Evolutionary conservation across 2,113 vertebrate species (phyloP).

Genomic region (Notechis scutatus): DNA sequence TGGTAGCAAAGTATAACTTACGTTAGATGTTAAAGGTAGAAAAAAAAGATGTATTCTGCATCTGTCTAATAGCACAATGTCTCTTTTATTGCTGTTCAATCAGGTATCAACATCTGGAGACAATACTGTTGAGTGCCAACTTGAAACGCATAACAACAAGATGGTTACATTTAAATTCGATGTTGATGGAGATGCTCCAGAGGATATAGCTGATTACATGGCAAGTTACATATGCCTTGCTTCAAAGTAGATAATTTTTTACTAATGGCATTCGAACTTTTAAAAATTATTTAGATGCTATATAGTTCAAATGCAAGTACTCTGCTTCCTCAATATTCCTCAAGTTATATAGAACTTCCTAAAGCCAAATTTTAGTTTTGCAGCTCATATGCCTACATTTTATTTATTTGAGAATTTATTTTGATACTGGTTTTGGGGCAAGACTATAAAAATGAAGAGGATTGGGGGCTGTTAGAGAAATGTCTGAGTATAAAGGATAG

Average conservation of each 20-base stretch:
- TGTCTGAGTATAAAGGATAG: background rate
- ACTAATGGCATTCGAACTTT: background rate
- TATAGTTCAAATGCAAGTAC: background rate
- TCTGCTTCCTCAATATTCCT: background rate
- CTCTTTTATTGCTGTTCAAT: background rate
- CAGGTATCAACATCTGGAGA: constrained; percentile 86
- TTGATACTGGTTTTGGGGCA: background rate
- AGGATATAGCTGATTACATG: constrained; percentile 92
- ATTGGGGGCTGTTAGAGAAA: background rate
- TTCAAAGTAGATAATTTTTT: background rate
- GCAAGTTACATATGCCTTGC: constrained; percentile 53
- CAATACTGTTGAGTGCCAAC: constrained; percentile 91
- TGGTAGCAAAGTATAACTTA: background rate
- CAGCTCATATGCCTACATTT: background rate
- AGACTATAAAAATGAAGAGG: background rate
- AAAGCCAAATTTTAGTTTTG: background rate
- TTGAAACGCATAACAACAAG: constrained; percentile 92
- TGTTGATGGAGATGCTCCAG: constrained; percentile 86
- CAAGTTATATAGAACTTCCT: background rate
- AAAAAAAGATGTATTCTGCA: background rate
- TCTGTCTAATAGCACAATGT: background rate
- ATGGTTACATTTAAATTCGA: constrained; percentile 96
- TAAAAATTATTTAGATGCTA: background rate
- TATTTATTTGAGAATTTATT: background rate
- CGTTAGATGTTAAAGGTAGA: background rate